Evolutionary conservation across 2,797 vertebrate species (phyloP).

Genomic region (Pelochelys cantorii): DNA sequence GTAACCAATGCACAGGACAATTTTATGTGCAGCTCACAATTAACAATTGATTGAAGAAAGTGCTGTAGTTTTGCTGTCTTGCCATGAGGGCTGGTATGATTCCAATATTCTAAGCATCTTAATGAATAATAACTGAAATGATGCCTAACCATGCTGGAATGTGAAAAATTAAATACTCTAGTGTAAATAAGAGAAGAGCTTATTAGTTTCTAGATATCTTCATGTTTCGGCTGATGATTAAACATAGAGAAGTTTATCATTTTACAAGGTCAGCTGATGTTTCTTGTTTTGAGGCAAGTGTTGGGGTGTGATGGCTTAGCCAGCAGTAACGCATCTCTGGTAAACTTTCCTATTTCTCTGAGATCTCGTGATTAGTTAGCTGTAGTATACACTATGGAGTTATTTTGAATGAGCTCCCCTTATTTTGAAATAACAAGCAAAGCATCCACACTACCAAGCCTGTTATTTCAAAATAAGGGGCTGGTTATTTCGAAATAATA

Average conservation of each 20-base stretch:
- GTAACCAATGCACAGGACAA: neutral
- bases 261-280: neutral
- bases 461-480: too few species aligned
- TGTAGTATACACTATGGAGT: too few species aligned
- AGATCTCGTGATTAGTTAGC: neutral
- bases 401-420: too few species aligned
- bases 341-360: neutral
- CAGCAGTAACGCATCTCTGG: neutral
- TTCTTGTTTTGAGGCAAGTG: neutral
- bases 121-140: neutral
- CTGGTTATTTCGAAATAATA: too few species aligned
- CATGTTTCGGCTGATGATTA: neutral
- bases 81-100: neutral
- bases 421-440: too few species aligned
- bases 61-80: neutral
- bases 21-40: neutral
- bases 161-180: neutral
- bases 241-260: neutral
- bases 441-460: too few species aligned
- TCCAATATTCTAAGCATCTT: neutral
- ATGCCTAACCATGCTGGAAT: neutral
- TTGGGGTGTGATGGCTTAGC: neutral
- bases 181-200: neutral
- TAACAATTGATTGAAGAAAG: neutral
- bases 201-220: neutral